A percentile compares a stretch with the other conserved stretches of the same genome.
Conservation (phyloP, 2,113 vertebrate genomes). For the Thunnus thynnus region DNA sequence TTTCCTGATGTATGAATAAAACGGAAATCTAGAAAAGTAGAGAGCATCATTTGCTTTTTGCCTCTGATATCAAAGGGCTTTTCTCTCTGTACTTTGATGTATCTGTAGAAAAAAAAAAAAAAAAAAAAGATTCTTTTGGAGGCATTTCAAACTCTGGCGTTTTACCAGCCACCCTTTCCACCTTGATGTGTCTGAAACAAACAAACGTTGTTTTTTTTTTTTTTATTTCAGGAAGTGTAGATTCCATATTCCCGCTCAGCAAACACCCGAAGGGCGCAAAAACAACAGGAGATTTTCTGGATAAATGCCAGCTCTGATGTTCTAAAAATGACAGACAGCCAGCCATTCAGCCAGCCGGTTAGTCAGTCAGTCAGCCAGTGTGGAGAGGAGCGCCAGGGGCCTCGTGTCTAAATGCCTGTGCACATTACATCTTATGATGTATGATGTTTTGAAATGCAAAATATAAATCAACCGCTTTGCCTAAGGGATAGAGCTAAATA, state of each 20-base stretch:
- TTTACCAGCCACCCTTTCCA: constrained; percentile 58
- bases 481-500: constrained; percentile 51
- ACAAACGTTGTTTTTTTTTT: constrained; percentile 44
- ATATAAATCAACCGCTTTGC: constrained; percentile 66
- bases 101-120: constrained; percentile 28
- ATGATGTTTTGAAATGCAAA: constrained; percentile 76
- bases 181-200: constrained; percentile 73
- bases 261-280: constrained; percentile 63
- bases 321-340: constrained; percentile 65
- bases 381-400: constrained; percentile 58
- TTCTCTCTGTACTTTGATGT: constrained; percentile 62
- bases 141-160: constrained; percentile 62
- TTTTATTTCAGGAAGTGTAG: constrained; percentile 66
- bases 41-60: constrained; percentile 57
- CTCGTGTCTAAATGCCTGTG: constrained; percentile 57
- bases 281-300: constrained; percentile 60
- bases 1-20: constrained; percentile 58
- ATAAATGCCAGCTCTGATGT: constrained; percentile 70
- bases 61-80: constrained; percentile 65
- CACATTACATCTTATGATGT: constrained; percentile 65
- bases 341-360: constrained; percentile 63
- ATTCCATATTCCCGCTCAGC: constrained; percentile 59
- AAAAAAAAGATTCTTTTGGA: constrained; percentile 50
- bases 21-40: constrained; percentile 32
- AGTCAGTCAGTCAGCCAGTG: constrained; percentile 66